Evolutionary conservation across 2,113 vertebrate species (phyloP), one percentile per base, ranked within the genome.

Genomic region (Poeciliopsis turrubarensis): DNA sequence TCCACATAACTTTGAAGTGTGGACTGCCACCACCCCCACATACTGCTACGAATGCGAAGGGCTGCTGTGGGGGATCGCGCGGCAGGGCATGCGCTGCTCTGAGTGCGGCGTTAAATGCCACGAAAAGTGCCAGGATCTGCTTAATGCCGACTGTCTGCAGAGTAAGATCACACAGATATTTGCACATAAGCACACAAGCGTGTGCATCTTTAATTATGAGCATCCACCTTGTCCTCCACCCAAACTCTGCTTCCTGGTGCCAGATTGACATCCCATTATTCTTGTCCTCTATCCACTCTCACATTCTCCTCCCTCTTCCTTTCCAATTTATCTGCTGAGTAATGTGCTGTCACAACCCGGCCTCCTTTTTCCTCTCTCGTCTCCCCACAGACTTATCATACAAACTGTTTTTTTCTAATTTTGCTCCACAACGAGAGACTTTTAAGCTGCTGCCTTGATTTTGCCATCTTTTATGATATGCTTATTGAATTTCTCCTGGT

Each of bases 41-140:
- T 99, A 99, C 94, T 99, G 98, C 91, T 99, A 99, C 0, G 98
- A 99, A 92, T 99, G 98, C 0, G 97, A 99, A 91, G 98, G 98
- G n/a, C 94, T 99, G 82, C 95, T 99, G 60, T 99, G 98, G 98
- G 98, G 98, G 83, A 99, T 99, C 1, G 97, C 98, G 14, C 95
- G 97, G 4, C 98, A 99, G 94, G 98, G 98, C 85, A 99, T 99
- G 98, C 97, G 98, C 86, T 99, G 98, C 39, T 95, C 96, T 0
- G 98, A 99, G 91, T 99, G 98, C 0, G 98, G 98, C 0, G 98
- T 99, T 82, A 99, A 99, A 91, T 99, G 98, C 69, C 98, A 99
- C 0, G 98, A 99, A 30, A 99, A 99, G 92, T 99, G 98, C 91
- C 98, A 99, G 91, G 98, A 99, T 87, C 94, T 99, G 83, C 96